A percentile compares a stretch with the other conserved stretches of the same genome.
Evolutionary conservation across 2,888 invertebrate species (phyloP).

Genomic region (Cremastinae sp.): DNA sequence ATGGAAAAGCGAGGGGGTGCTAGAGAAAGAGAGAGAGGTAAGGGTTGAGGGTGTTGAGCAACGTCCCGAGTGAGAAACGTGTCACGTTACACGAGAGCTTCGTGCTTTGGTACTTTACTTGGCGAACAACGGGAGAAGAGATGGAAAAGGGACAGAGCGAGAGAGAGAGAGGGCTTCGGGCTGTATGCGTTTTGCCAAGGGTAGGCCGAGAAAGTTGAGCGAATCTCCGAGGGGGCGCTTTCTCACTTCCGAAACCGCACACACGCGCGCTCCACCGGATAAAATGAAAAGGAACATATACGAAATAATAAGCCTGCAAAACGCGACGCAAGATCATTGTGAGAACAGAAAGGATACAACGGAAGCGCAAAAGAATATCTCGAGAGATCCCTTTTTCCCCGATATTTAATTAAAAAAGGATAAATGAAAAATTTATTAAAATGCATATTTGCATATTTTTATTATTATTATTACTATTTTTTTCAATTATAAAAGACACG

Average conservation of each 20-base stretch:
- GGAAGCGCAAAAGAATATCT: not conserved
- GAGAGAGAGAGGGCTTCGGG: slow-evolving; percentile 14
- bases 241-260: slow-evolving; percentile 37
- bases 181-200: slow-evolving; percentile 32
- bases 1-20: no score
- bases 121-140: slow-evolving; percentile 45
- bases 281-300: slow-evolving; percentile 33
- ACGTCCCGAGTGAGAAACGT: slow-evolving; percentile 48
- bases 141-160: slow-evolving; percentile 4
- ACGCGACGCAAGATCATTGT: slow-evolving; percentile 5
- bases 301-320: slow-evolving; percentile 42
- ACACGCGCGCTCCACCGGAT: slow-evolving; percentile 12
- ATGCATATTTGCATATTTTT: slow-evolving; percentile 7
- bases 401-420: no score
- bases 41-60: slow-evolving; percentile 30
- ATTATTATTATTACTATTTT: no score
- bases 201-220: slow-evolving; percentile 29
- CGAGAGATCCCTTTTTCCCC: no score
- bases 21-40: not conserved
- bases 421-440: no score
- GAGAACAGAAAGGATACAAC: slow-evolving; percentile 17
- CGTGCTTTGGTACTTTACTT: slow-evolving; percentile 50
- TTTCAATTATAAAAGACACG: no score
- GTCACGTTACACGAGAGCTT: slow-evolving; percentile 35
- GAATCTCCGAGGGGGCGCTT: slow-evolving; percentile 26